These are phyloP conservation scores for Salminus brasiliensis DNA, from an alignment of 2,113 vertebrate genomes.

Conservation along the genomic window DNA sequence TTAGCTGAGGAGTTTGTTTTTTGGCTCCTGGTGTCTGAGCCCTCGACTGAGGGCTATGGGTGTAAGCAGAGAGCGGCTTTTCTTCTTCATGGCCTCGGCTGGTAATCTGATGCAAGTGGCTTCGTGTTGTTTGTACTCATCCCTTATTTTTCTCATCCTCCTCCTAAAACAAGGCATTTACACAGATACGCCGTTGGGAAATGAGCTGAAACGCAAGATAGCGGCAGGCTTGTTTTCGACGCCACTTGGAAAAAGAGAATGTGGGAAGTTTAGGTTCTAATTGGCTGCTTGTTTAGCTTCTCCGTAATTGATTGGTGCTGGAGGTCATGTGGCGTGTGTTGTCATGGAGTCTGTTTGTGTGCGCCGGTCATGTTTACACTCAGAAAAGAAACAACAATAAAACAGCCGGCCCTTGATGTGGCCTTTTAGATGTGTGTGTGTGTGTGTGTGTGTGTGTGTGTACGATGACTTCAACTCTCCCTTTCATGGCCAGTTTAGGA, in stretches of 20 bases:
- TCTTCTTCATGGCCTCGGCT: neutral
- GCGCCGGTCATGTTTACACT: conserved; percentile 57
- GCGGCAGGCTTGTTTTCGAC: conserved; percentile 5
- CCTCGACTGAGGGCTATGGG: neutral
- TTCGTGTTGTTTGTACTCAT: neutral
- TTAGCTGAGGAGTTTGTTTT: conserved; percentile 8
- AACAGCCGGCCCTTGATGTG: conserved; percentile 57
- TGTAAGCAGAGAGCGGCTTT: neutral
- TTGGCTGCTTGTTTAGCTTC: conserved; percentile 52
- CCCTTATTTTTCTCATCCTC: neutral
- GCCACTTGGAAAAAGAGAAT: neutral
- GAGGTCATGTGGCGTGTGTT: conserved; percentile 55
- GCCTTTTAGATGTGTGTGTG: conserved; percentile 50
- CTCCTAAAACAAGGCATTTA: neutral
- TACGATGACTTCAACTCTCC: conserved; percentile 58
- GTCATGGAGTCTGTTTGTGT: conserved; percentile 59
- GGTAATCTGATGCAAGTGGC: neutral
- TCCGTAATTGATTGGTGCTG: conserved; percentile 31
- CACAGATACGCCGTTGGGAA: conserved; percentile 3
- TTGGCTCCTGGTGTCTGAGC: neutral
- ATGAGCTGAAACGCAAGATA: neutral
- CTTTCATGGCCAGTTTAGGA: conserved; percentile 1
- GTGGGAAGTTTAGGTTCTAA: conserved; percentile 50
- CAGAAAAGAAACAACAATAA: conserved; percentile 64
- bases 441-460: conserved; percentile 40